A percentile compares a stretch with the other conserved stretches of the same genome.
Evolutionary conservation across 2,113 vertebrate species (phyloP).

Genomic region (Rhagologus leucostigma): DNA sequence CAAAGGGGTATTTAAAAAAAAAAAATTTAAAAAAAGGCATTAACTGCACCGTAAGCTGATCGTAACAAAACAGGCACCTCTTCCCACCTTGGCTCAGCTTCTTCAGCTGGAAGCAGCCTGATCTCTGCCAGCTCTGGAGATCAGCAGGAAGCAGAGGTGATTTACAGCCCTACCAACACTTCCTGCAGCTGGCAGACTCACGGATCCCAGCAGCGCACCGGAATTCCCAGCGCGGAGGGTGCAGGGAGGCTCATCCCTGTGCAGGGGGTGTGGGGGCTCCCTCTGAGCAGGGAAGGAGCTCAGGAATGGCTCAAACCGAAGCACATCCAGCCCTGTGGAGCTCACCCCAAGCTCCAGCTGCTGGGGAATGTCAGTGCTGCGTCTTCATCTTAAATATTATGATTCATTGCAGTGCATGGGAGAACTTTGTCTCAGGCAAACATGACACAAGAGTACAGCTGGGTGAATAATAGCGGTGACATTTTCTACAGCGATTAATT

Average conservation of each 20-base stretch:
- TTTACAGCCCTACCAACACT: background rate
- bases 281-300: background rate
- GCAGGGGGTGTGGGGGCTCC: background rate
- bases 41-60: background rate
- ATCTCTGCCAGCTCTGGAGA: background rate
- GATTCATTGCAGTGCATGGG: slow-evolving; percentile 32
- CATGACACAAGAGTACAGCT: slow-evolving; percentile 43
- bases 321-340: background rate
- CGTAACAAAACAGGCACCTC: background rate
- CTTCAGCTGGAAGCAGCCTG: background rate
- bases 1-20: background rate
- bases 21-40: background rate
- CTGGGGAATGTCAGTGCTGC: background rate
- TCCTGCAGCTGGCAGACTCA: background rate
- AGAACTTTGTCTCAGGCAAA: slow-evolving; percentile 61
- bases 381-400: slow-evolving; percentile 15
- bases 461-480: slow-evolving; percentile 49
- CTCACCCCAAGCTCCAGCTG: background rate
- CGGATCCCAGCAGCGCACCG: background rate
- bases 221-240: background rate
- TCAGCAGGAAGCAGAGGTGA: background rate
- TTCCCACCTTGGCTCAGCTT: background rate
- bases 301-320: background rate
- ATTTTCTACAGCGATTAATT: slow-evolving; percentile 60
- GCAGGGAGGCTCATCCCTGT: background rate